Evolutionary conservation across 2,888 invertebrate species (phyloP), one percentile per base, ranked within the genome.

Genomic region (Encarsia formosa): DNA sequence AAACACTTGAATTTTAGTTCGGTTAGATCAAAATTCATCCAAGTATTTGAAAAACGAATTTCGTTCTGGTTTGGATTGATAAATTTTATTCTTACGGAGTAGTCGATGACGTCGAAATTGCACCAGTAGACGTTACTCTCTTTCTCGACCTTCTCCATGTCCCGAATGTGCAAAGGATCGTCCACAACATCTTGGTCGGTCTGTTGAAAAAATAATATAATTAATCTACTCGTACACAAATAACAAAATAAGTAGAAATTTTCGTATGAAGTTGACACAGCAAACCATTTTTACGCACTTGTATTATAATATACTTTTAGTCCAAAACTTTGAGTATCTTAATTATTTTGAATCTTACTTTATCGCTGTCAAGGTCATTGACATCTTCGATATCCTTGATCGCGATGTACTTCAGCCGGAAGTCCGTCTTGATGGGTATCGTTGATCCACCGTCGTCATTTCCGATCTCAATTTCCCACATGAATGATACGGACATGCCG

Each of bases 61-160:
- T n/a, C n/a, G n/a, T n/a, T n/a, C n/a, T n/a, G n/a, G n/a, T n/a
- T n/a, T n/a, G 4, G 37, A 8, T 4, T 3, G 37, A 15, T 16
- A 19, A 37, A 37, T 18, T 9, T 2, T 8, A 8, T 13, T 9
- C 44, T 73, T 70, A 84, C 85, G 79, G 86, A 86, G 65, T 90
- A 92, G 71, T 92, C 88, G 18, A 80, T 81, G 48, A 94, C 78
- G 64, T 89, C 88, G 66, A 91, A 90, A 42, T 84, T 83, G 67
- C 88, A 89, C 47, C 70, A 71, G 62, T 79, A 79, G 43, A 66
- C 48, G 40, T 69, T 67, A 56, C 67, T 66, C 37, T 59, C 60
- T 49, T 67, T 65, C 49, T 73, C 71, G 11, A 70, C 58, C 59
- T 58, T 80, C 76, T 71, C 83, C 82, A 51, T 73, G 71, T 59